Conservation (phyloP, 30 jellyfish, hydroid and myxozoan genomes). For the Turritopsis rubra region DNA sequence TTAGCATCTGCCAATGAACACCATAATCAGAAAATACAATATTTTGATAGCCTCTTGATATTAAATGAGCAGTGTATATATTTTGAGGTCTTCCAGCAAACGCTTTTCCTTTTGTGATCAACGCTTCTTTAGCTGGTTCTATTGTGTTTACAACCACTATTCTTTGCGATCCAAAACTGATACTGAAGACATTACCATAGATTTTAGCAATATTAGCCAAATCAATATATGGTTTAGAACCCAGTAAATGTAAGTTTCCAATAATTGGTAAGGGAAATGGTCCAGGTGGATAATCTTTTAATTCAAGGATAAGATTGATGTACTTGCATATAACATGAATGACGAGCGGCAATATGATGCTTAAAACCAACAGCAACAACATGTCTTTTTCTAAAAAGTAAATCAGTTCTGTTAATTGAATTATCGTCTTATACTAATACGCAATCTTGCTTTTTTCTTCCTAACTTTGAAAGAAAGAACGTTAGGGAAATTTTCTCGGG, state of each 20-base stretch:
- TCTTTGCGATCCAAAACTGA: conserved; percentile 52
- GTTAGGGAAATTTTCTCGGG: no score
- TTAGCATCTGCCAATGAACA: conserved; percentile 42
- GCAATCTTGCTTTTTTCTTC: no score
- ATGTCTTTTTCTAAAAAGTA: no score
- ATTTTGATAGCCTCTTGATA: conserved; percentile 44
- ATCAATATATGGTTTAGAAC: conserved; percentile 22
- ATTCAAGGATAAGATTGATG: conserved; percentile 28
- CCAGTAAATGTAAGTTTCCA: conserved; percentile 62
- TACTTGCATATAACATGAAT: conserved; percentile 15
- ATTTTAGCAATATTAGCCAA: conserved; percentile 35
- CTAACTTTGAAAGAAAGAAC: no score
- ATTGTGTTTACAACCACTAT: conserved; percentile 55
- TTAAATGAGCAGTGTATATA: conserved; percentile 30
- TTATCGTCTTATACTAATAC: no score
- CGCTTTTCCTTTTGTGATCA: conserved; percentile 27
- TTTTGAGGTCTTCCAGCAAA: conserved; percentile 78
- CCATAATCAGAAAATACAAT: conserved; percentile 61
- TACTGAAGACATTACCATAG: conserved; percentile 70
- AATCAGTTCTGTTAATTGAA: no score
- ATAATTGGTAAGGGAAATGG: conserved; percentile 74
- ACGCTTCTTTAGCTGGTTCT: conserved; percentile 55
- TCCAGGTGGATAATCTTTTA: conserved; percentile 68
- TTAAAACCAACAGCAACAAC: no score
- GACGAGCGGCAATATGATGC: not conserved